These are phyloP conservation scores for Halisarca cf. caerulea DNA, from an alignment of 37 sponge, comb jelly and placozoan species.

Conservation along the genomic window DNA sequence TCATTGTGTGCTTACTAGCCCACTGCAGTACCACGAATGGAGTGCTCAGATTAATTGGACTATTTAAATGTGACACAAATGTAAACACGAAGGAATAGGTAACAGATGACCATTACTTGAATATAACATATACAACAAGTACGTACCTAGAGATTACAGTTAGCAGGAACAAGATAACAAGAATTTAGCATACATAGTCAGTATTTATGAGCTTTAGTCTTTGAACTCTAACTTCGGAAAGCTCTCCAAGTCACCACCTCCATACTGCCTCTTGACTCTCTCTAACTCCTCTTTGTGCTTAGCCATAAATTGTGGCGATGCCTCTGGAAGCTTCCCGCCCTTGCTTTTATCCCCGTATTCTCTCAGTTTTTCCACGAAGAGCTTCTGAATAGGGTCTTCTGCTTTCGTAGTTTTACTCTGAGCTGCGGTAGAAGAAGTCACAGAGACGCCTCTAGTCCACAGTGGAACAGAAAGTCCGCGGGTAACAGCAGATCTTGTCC, in stretches of 20 bases:
- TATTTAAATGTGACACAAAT: too few species aligned
- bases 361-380: constrained; percentile 53
- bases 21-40: too few species aligned
- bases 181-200: not conserved
- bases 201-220: not conserved
- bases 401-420: not conserved
- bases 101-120: not conserved
- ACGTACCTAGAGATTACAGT: not conserved
- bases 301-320: constrained; percentile 52
- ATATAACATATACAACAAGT: not conserved
- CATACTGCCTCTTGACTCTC: constrained; percentile 65
- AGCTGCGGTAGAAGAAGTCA: not conserved
- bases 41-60: too few species aligned
- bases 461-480: not conserved
- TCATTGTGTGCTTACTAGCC: too few species aligned
- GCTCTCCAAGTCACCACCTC: constrained; percentile 62
- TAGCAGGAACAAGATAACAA: not conserved
- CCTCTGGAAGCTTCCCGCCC: constrained; percentile 35
- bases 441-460: not conserved
- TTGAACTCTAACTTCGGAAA: constrained; percentile 64
- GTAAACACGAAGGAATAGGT: too few species aligned
- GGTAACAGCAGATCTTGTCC: not conserved
- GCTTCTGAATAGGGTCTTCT: constrained; percentile 52
- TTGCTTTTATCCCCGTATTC: constrained; percentile 44
- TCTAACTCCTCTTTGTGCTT: constrained; percentile 44